Base-by-base conservation (phyloP, 2,888 invertebrate genomes). In the Heliothis peltigera region DNA sequence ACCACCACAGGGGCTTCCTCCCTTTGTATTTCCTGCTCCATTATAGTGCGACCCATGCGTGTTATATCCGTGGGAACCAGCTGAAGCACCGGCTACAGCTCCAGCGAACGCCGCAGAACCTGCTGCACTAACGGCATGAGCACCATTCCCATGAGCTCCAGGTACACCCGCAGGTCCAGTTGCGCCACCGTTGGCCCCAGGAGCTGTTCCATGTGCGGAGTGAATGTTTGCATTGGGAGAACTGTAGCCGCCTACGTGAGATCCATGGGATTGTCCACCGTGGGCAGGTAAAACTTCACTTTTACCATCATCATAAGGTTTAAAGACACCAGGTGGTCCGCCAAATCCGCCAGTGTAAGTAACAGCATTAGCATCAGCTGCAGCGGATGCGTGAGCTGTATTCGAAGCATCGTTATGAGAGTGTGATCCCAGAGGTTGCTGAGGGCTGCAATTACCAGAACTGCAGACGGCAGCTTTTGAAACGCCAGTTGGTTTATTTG, bases 331-430 rank as follows among this genome's bases (percentile, higher is more conserved):
- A 25, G 93, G 90, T 49, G 94, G 93, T 28, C 93, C 95, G 42
- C 94, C 93, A 75, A 95, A 95, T 17, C 94, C 92, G 57, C 93
- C 94, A 17, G 89, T 84, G 69, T 94, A 94, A 42, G 84, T 86
- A 28, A 86, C 83, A 8, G 89, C 87, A 54, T 87, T 85, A 18
- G 91, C 88, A 59, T 76, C 77, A 25, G 89, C 88, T 4, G 77
- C 66, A 15, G 89, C 88, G 35, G 67, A 54, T 54, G 74, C 70
- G n/a, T 70, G 70, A 48, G 46, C 70, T 47, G 71, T 75, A 46
- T 43, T 55, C 10, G 64, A 43, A 53, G 63, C 76, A 28, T 57
- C n/a, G 52, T 54, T 61, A 8, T 66, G 61, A 12, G 58, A 22
- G 15, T 39, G 48, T 17, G 53, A 48, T 4, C 39, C 21, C 6